Conservation (phyloP, 2,888 invertebrate genomes). For the Eremobia ochroleuca region DNA sequence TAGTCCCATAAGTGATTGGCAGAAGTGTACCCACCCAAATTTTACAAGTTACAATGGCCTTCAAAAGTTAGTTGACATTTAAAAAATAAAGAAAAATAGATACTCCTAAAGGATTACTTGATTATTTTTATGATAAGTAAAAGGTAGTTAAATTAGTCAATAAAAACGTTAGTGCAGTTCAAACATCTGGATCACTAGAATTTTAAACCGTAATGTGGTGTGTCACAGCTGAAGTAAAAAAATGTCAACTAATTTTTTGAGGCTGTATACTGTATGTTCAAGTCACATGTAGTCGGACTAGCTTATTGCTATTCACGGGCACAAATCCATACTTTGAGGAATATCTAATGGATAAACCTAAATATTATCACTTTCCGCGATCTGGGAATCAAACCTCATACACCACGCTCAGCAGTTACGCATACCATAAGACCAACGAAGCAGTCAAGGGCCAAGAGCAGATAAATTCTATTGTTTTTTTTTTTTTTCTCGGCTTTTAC, state of each 20-base stretch:
- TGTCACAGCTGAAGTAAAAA: background rate
- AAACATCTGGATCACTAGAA: too few species aligned
- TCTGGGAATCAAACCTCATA: background rate
- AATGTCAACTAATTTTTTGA: background rate
- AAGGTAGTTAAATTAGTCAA: too few species aligned
- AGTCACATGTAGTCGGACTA: too few species aligned
- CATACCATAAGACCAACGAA: background rate
- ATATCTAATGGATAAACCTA: background rate
- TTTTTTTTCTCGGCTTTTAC: background rate
- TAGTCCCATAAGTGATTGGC: background rate
- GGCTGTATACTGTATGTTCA: background rate
- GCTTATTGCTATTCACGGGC: background rate
- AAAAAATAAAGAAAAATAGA: too few species aligned
- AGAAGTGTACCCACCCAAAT: background rate
- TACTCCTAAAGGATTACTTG: too few species aligned
- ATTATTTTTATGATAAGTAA: too few species aligned
- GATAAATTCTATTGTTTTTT: background rate
- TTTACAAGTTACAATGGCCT: background rate
- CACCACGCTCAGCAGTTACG: background rate
- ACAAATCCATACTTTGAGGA: background rate
- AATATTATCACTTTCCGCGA: background rate
- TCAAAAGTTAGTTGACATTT: too few species aligned
- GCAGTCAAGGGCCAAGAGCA: background rate
- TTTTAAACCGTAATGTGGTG: too few species aligned
- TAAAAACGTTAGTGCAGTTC: too few species aligned